Evolutionary conservation across 2,888 invertebrate species (phyloP).

Genomic region (Xanthorhoe spadicearia): DNA sequence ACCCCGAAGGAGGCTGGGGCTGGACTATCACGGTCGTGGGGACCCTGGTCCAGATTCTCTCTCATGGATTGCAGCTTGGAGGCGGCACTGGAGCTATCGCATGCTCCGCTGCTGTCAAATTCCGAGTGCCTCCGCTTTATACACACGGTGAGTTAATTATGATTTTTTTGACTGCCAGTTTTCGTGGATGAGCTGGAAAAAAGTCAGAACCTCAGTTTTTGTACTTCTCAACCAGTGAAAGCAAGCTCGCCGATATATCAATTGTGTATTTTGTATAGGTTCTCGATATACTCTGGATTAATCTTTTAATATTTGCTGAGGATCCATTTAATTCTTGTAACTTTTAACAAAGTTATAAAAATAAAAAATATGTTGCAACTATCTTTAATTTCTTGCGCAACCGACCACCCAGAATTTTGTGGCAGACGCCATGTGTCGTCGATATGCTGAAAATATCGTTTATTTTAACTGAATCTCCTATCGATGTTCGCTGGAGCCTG

Average conservation of each 20-base stretch:
- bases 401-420: background rate
- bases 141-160: conserved; percentile 84
- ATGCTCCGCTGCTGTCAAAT: conserved; percentile 86
- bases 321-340: no score
- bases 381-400: background rate
- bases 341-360: no score
- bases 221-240: no score
- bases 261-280: no score
- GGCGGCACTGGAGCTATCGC: conserved; percentile 87
- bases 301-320: no score
- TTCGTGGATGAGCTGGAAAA: no score
- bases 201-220: no score
- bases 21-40: conserved; percentile 91
- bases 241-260: no score
- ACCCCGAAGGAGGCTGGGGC: conserved; percentile 95
- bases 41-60: conserved; percentile 89
- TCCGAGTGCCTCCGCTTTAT: conserved; percentile 85
- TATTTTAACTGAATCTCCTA: background rate
- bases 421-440: background rate
- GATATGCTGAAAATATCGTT: background rate
- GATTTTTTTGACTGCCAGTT: no score
- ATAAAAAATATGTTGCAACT: no score
- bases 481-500: background rate
- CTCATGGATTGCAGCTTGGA: conserved; percentile 90
- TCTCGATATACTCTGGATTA: no score